These are phyloP conservation scores for Corythaeola cristata DNA, from an alignment of 2,113 vertebrate species.

Conservation along the genomic window DNA sequence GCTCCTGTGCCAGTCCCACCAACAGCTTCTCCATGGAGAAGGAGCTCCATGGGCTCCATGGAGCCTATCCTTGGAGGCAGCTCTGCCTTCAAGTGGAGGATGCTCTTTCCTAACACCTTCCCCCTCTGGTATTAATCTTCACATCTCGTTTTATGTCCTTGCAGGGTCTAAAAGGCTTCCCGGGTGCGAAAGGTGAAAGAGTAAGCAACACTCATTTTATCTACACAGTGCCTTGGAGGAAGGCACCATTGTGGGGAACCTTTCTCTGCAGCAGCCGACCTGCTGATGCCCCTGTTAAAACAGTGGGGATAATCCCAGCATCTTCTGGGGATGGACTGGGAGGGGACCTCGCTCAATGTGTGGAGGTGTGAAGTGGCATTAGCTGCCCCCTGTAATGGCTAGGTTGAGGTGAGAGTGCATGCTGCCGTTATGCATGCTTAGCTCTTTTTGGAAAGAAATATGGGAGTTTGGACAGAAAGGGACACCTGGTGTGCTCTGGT, in stretches of 20 bases:
- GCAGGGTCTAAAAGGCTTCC: conserved; percentile 82
- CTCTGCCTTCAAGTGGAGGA: not conserved
- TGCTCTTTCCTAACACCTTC: not conserved
- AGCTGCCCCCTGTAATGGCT: not conserved
- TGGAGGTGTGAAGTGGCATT: not conserved
- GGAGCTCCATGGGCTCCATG: not conserved
- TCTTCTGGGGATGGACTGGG: not conserved
- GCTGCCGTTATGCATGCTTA: not conserved
- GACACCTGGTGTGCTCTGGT: not conserved
- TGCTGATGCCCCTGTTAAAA: not conserved
- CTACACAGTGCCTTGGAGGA: not conserved
- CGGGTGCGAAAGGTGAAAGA: conserved; percentile 81
- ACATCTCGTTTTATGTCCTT: not conserved
- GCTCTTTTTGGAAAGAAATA: not conserved
- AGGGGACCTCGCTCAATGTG: not conserved
- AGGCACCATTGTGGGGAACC: accelerated
- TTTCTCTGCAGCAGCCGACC: not conserved
- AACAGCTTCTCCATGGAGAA: not conserved
- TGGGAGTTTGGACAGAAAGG: not conserved
- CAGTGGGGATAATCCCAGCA: not conserved
- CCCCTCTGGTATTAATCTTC: not conserved
- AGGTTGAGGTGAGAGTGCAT: not conserved
- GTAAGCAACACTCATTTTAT: conserved; percentile 55
- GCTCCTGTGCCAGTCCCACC: not conserved
- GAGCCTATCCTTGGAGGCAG: not conserved